A percentile compares a stretch with the other conserved stretches of the same genome.
Conservation (phyloP, 37 sponge, comb jelly and placozoan genomes). For the Cladorhizidae sp. region DNA sequence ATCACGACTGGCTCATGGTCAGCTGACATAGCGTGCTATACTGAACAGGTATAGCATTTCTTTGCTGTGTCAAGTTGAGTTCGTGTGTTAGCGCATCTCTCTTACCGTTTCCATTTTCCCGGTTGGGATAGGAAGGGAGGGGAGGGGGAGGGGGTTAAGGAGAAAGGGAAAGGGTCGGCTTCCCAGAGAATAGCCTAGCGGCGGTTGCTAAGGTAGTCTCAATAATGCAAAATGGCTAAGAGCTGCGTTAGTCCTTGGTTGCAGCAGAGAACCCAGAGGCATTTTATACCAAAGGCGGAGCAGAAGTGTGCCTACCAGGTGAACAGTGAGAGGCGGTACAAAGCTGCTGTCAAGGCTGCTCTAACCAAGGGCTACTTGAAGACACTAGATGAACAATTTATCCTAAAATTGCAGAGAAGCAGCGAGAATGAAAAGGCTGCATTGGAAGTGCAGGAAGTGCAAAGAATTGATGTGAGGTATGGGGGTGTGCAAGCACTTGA, state of each 20-base stretch:
- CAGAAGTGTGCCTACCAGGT: not conserved
- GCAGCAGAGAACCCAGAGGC: too few relatives aligned
- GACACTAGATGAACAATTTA: conserved; percentile 34
- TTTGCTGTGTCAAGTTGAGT: too few relatives aligned
- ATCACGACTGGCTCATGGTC: too few relatives aligned
- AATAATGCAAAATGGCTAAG: not conserved
- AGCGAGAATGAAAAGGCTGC: not conserved
- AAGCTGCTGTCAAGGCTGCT: conserved; percentile 29
- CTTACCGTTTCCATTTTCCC: too few relatives aligned
- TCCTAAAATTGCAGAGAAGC: conserved; percentile 25
- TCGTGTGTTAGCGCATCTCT: too few relatives aligned
- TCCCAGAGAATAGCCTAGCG: too few relatives aligned
- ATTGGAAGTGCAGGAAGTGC: conserved; percentile 15
- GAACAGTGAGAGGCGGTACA: conserved; percentile 30
- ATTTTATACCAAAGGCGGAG: conserved; percentile 24
- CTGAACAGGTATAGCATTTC: too few relatives aligned
- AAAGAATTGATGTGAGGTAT: conserved; percentile 18
- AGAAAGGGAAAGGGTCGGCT: too few relatives aligned
- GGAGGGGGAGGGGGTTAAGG: too few relatives aligned
- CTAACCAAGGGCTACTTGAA: conserved; percentile 59
- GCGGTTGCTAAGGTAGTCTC: too few relatives aligned
- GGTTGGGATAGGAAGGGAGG: too few relatives aligned
- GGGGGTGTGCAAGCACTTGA: conserved; percentile 40
- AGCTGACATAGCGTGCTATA: too few relatives aligned
- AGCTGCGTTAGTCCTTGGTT: conserved; percentile 45